Base-by-base conservation (phyloP, 2,113 vertebrate species). In the Spermophilus dauricus region DNA sequence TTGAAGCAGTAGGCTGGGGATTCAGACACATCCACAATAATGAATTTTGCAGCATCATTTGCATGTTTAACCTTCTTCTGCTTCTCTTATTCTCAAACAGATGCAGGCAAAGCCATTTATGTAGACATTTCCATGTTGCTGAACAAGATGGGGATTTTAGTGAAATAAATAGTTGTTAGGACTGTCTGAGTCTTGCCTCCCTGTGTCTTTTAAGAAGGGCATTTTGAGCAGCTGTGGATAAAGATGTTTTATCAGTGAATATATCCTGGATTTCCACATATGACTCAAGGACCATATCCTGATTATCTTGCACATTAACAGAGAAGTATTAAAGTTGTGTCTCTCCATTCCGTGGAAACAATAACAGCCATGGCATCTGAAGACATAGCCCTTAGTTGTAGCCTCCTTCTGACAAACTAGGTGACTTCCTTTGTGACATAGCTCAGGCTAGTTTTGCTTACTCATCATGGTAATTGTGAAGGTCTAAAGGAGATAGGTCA, bases 11-110 rank as follows among this genome's bases (percentile, higher is more conserved):
- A 30, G 13, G 42, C 26, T 87, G 97, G 5, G 58, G 81, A 97
- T 90, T 96, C 95, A 90, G 72, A 98, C 2, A 42, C 58, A 96
- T 30, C 63, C 48, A 39, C 39, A 91, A 32, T 37, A 91, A 92
- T 97, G 86, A 96, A 97, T 98, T 98, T 96, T 98, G 87, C 42
- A 97, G 78, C 8, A 94, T 86, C 86, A 98, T 98, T 98, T 98
- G 30, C 92, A 96, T 98, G 96, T 98, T 96, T 98, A 95, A 98
- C 92, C 89, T 94, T 93, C 97, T 80, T 97, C 96, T 97, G 95
- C 92, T 83, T 97, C 93, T 92, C 67, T 87, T 94, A 84, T 89
- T 97, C 93, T 97, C 95, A 97, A 97, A 86, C 69, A 98, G 96
- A 98, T 98, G 72, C 26, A 92, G 77, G 34, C 93, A 95, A 94